A percentile compares a stretch with the other conserved stretches of the same genome.
These are phyloP conservation scores for Corvus hawaiiensis DNA, from an alignment of 2,113 vertebrate species.

Conservation along the genomic window DNA sequence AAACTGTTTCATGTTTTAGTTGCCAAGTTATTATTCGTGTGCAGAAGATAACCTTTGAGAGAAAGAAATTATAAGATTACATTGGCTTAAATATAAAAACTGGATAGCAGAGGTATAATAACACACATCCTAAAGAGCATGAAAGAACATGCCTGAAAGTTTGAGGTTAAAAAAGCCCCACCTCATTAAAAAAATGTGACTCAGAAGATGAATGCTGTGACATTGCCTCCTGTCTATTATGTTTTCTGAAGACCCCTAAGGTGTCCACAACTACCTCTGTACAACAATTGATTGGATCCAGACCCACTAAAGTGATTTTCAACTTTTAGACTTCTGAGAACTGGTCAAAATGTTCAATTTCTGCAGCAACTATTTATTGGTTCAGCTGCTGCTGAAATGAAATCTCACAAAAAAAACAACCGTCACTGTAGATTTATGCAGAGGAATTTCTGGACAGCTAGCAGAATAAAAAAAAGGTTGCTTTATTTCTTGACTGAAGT, in stretches of 20 bases:
- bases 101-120: not conserved
- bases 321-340: not conserved
- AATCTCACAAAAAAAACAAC: not conserved
- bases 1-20: not conserved
- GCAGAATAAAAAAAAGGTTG: not conserved
- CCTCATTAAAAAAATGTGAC: not conserved
- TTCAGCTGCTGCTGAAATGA: not conserved
- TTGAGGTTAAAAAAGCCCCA: not conserved
- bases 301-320: not conserved
- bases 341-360: not conserved
- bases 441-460: not conserved
- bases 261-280: not conserved
- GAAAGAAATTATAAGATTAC: not conserved
- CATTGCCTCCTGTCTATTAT: not conserved
- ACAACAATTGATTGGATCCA: not conserved
- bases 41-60: not conserved
- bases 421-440: not conserved
- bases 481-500: not conserved
- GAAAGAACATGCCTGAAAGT: not conserved
- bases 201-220: not conserved
- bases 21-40: not conserved
- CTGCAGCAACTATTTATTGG: not conserved
- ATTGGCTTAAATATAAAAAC: not conserved
- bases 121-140: not conserved
- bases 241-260: not conserved